Evolutionary conservation across 2,888 invertebrate genomes (phyloP).

Genomic region (Zonitis immaculata): DNA sequence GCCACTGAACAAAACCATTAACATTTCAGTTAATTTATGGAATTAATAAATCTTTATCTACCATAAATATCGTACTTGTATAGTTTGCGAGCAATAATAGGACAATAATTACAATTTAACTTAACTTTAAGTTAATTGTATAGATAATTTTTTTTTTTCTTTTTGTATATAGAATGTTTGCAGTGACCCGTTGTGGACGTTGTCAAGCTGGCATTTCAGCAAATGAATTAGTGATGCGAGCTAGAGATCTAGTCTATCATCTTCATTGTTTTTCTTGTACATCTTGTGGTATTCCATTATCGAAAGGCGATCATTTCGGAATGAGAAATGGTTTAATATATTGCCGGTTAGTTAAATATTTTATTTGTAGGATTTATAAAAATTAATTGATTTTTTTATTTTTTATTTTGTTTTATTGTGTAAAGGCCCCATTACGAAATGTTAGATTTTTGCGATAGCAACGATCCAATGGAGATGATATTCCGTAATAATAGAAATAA

Average conservation of each 20-base stretch:
- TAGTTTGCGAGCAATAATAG: constrained; percentile 5
- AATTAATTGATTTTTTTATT: constrained; percentile 12
- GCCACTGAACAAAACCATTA: no score
- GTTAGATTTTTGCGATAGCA: constrained; percentile 58
- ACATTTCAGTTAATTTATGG: neutral
- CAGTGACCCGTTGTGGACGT: constrained; percentile 77
- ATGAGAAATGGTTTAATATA: constrained; percentile 77
- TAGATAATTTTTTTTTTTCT: neutral
- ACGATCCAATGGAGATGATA: constrained; percentile 58
- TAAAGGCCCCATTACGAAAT: constrained; percentile 69
- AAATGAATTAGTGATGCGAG: constrained; percentile 87
- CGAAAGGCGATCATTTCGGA: constrained; percentile 88
- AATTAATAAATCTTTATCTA: constrained; percentile 11
- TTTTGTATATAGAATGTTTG: constrained; percentile 74
- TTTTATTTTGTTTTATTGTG: no score
- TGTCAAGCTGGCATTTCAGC: constrained; percentile 81
- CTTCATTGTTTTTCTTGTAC: constrained; percentile 85
- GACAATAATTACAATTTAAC: neutral
- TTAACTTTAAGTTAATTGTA: neutral
- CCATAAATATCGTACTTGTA: constrained; percentile 13
- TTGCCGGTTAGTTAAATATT: constrained; percentile 51
- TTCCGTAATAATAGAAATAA: constrained; percentile 46
- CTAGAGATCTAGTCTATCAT: constrained; percentile 82
- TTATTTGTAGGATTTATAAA: constrained; percentile 8
- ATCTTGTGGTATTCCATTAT: constrained; percentile 74